These are phyloP conservation scores for Probaryconus sp. DNA, from an alignment of 1,140 invertebrate genomes.

Conservation along the genomic window DNA sequence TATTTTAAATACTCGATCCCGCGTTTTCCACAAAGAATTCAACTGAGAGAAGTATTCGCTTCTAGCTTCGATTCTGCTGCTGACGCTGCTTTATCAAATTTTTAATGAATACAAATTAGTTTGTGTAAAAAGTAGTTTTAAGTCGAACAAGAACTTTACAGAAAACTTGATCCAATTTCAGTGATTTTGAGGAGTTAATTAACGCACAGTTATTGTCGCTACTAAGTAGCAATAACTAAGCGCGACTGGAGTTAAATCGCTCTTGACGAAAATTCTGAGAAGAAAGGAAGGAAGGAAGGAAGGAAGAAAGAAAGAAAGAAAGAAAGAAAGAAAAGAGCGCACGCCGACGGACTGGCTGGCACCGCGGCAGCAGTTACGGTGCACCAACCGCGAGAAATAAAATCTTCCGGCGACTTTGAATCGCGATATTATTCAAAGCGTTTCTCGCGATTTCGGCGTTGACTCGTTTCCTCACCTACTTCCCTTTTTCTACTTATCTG, in stretches of 20 bases:
- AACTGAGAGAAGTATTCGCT: too few relatives aligned
- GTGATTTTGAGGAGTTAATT: too few relatives aligned
- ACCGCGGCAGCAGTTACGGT: conserved; percentile 69
- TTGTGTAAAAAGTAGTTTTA: too few relatives aligned
- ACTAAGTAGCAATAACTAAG: conserved; percentile 33
- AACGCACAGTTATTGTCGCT: too few relatives aligned
- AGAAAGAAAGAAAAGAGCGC: conserved; percentile 31
- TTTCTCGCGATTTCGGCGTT: conserved; percentile 71
- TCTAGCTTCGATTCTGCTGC: too few relatives aligned
- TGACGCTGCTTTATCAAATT: too few relatives aligned
- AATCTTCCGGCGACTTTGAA: conserved; percentile 75
- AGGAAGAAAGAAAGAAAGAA: conserved; percentile 21
- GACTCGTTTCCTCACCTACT: conserved; percentile 56
- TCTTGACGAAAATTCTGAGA: conserved; percentile 58
- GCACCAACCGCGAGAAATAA: conserved; percentile 74
- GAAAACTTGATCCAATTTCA: too few relatives aligned
- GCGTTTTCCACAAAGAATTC: too few relatives aligned
- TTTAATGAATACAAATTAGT: too few relatives aligned
- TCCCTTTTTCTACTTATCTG: conserved; percentile 60
- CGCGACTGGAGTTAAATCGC: conserved; percentile 61
- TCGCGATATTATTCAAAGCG: conserved; percentile 77
- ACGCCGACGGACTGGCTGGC: conserved; percentile 73
- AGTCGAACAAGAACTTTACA: too few relatives aligned
- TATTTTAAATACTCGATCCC: too few relatives aligned
- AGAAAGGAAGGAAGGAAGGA: conserved; percentile 26